phyloP scores from a whole-genome alignment of 2,797 vertebrate genomes.

The Antrozous pallidus region DNA sequence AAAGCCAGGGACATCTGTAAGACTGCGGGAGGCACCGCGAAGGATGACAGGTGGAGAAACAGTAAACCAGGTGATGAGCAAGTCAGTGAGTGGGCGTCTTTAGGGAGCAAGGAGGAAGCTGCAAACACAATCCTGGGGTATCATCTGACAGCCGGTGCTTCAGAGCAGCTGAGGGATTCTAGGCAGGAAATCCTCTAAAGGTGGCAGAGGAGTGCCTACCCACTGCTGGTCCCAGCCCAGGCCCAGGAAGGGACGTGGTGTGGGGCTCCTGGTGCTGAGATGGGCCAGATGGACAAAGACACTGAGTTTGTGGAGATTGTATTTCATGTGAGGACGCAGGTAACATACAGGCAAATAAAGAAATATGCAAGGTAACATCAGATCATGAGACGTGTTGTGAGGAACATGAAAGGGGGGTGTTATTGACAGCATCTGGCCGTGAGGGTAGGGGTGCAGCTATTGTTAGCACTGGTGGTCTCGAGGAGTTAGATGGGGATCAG shows the following conservation, averaged over 20 bases:
- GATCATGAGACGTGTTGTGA: neutral
- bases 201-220: neutral
- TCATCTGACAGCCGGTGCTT: neutral
- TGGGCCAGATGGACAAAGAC: neutral
- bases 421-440: neutral
- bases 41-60: neutral
- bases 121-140: neutral
- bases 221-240: neutral
- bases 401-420: neutral
- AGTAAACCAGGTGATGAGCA: neutral
- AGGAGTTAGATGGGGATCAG: no score
- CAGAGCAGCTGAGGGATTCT: neutral
- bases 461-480: neutral
- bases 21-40: neutral
- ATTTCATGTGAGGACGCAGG: neutral
- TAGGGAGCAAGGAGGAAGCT: neutral
- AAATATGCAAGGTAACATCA: neutral
- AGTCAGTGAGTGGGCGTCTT: neutral
- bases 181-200: neutral
- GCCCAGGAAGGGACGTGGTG: no score
- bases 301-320: neutral
- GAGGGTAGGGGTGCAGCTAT: no score
- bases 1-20: neutral
- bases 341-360: neutral
- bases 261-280: neutral